Evolutionary conservation across 2,888 invertebrate genomes (phyloP).

Genomic region (Epinotia brunnichana): DNA sequence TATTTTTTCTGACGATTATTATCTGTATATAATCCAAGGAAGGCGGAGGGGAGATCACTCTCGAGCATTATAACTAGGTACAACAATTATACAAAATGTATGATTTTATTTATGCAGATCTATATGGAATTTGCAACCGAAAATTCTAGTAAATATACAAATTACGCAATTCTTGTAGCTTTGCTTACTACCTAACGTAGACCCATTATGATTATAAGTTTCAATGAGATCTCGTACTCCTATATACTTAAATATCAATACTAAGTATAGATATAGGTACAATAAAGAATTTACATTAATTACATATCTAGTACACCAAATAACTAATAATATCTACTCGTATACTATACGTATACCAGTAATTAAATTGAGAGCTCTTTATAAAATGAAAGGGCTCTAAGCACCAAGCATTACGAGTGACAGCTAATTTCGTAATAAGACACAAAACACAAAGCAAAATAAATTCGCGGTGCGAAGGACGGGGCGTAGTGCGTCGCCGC

Average conservation of each 20-base stretch:
- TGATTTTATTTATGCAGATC: too few relatives aligned
- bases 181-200: too few relatives aligned
- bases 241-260: too few relatives aligned
- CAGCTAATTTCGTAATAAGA: conserved; percentile 72
- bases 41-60: neutral
- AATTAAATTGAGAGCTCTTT: conserved; percentile 47
- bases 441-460: conserved; percentile 72
- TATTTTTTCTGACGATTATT: neutral
- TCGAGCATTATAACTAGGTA: neutral
- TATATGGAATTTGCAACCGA: too few relatives aligned
- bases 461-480: conserved; percentile 65
- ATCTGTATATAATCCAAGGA: neutral
- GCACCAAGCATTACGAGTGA: conserved; percentile 57
- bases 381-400: conserved; percentile 62
- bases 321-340: neutral
- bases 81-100: too few relatives aligned
- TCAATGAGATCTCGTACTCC: too few relatives aligned
- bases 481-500: conserved; percentile 50
- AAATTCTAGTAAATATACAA: too few relatives aligned
- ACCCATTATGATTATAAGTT: too few relatives aligned
- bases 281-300: too few relatives aligned
- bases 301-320: too few relatives aligned
- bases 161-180: too few relatives aligned
- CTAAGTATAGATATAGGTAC: too few relatives aligned
- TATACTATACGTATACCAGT: conserved; percentile 42